phyloP scores from a whole-genome alignment of 2,888 invertebrate species.

The Xylota sylvarum region DNA sequence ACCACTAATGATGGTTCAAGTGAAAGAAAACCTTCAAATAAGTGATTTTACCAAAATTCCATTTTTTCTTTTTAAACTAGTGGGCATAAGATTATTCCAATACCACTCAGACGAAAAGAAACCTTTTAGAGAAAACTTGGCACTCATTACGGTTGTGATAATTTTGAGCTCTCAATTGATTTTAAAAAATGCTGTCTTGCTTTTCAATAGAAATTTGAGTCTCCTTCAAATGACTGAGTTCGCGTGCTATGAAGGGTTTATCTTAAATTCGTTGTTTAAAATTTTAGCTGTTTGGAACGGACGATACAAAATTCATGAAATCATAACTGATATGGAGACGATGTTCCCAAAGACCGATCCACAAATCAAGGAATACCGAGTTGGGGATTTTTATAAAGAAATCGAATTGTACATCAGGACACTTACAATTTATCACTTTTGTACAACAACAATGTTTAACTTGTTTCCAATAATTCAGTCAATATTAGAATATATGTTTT shows the following conservation, averaged over 20 bases:
- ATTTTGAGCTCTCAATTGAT: background rate
- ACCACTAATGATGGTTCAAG: constrained; percentile 28
- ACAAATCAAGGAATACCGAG: constrained; percentile 39
- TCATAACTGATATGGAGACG: constrained; percentile 56
- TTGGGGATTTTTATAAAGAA: constrained; percentile 66
- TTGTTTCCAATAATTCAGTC: constrained; percentile 73
- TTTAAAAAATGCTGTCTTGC: background rate
- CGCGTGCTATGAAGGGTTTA: constrained; percentile 48
- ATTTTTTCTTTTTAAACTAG: constrained; percentile 15
- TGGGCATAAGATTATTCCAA: constrained; percentile 53
- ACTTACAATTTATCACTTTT: constrained; percentile 67
- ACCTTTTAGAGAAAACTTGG: constrained; percentile 6
- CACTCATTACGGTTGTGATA: background rate
- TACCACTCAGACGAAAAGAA: constrained; percentile 18
- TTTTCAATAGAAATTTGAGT: constrained; percentile 15
- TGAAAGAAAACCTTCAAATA: constrained; percentile 12
- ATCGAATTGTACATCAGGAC: constrained; percentile 55
- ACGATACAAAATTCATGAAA: constrained; percentile 36
- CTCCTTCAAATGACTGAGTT: constrained; percentile 49
- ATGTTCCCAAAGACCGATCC: constrained; percentile 67
- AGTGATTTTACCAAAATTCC: constrained; percentile 64
- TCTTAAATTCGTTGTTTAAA: constrained; percentile 54
- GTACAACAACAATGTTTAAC: constrained; percentile 75
- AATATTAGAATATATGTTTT: constrained; percentile 58
- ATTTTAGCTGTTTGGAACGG: constrained; percentile 47